Evolutionary conservation across 2,113 vertebrate species (phyloP), one percentile per base, ranked within the genome.

Genomic region (Amblyornis subalaris): DNA sequence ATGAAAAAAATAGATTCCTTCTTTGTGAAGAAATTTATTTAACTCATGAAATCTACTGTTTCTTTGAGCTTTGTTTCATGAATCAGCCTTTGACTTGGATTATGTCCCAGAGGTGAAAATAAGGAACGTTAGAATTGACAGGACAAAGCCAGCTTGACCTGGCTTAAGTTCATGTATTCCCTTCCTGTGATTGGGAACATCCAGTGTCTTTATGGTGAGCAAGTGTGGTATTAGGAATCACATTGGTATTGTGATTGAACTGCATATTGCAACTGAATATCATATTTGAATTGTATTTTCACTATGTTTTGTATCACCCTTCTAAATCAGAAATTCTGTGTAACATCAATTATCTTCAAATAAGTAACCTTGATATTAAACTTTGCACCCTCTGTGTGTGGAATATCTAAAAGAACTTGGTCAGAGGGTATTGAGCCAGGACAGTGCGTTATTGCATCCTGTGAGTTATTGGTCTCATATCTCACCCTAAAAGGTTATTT

Each of bases 161-260:
- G 62, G 2, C 14, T 75, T 69, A 21, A 61, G 14, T 4, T 45
- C 6, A 1, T 50, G 2, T 55, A 66, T 70, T 70, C 5, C 12
- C 23, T 70, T 71, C 31, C 42, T 54, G 21, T 1, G 3, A 61
- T 0, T 61, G 2, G 21, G 28, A 80, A 12, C 4, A 65, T 45
- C 11, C 10, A 60, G 10, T 1, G 0, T 40, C 38, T 75, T 38
- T 26, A 44, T 7, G 3, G 40, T 38, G 17, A 70, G 14, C 3
- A 79, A 65, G 15, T 60, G 29, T 65, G 31, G 6, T 61, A 44
- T 11, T 54, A 44, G 18, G 35, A 70, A 91, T 50, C 12, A 60
- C 14, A 35, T 3, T 33, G 13, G 4, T 54, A 33, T 28, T 65
- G 33, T 54, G 20, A 28, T 38, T 31, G 17, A 84, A 48, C 5